Percentiles rank a stretch among this genome's conserved stretches.
Conservation (phyloP, 1,140 invertebrate species). For the Sitodiplosis mosellana region DNA sequence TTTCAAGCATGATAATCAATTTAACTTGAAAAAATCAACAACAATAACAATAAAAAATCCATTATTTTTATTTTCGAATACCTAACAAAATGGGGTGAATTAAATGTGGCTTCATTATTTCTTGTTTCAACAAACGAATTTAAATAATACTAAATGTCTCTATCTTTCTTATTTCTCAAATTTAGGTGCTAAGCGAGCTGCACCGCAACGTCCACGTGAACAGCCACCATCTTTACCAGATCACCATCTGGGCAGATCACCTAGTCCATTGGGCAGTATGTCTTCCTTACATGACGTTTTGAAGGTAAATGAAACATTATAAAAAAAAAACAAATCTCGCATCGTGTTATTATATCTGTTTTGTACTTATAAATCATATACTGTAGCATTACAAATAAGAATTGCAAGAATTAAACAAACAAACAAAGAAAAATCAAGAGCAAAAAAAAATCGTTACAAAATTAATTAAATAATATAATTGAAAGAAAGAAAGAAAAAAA, state of each 20-base stretch:
- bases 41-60: no score
- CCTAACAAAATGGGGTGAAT: no score
- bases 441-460: not conserved
- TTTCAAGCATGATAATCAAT: no score
- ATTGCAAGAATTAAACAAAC: not conserved
- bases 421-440: not conserved
- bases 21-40: no score
- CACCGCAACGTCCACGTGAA: not conserved
- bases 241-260: no score
- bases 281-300: constrained; percentile 12
- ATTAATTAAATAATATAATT: not conserved
- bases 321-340: not conserved
- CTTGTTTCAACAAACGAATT: not conserved
- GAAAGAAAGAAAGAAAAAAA: not conserved
- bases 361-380: not conserved
- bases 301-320: constrained; percentile 7
- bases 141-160: not conserved
- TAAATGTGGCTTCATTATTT: no score
- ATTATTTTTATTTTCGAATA: not conserved
- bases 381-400: not conserved
- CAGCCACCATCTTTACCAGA: constrained; percentile 5
- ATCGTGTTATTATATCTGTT: not conserved
- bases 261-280: constrained; percentile 6
- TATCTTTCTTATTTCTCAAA: not conserved
- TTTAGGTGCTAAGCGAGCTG: constrained; percentile 1